Percentiles rank a stretch among this genome's conserved stretches.
Evolutionary conservation across 1,140 invertebrate genomes (phyloP).

Genomic region (Acromyrmex charruanus): DNA sequence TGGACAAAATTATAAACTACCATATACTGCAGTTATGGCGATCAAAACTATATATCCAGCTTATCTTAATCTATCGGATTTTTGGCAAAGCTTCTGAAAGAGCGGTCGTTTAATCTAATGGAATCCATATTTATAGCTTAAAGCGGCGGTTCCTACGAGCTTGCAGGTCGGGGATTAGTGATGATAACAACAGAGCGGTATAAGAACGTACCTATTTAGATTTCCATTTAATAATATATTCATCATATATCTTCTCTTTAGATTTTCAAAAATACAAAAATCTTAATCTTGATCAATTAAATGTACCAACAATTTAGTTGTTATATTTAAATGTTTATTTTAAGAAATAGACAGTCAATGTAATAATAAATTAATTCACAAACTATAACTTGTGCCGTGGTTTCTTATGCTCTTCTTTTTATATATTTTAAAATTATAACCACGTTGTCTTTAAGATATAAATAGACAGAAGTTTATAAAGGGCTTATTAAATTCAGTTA

Average conservation of each 20-base stretch:
- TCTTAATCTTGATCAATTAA: slow-evolving; percentile 8
- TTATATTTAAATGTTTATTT: slow-evolving; percentile 7
- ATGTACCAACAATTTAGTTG: not conserved
- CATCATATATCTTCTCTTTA: not conserved
- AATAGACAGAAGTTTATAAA: not conserved
- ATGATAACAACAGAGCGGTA: slow-evolving; percentile 32
- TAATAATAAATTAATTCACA: too few relatives aligned
- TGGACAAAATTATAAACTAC: slow-evolving; percentile 26
- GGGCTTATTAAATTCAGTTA: slow-evolving; percentile 1
- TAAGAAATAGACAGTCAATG: not conserved
- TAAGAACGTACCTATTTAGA: slow-evolving; percentile 7
- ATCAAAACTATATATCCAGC: slow-evolving; percentile 28
- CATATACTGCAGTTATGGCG: not conserved
- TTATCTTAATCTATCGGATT: slow-evolving; percentile 49
- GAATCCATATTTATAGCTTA: slow-evolving; percentile 58
- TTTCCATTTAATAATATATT: slow-evolving; percentile 40
- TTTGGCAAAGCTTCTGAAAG: slow-evolving; percentile 22
- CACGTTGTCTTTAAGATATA: not conserved
- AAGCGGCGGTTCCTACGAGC: slow-evolving; percentile 34
- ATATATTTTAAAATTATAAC: too few relatives aligned
- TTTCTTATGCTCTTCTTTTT: too few relatives aligned
- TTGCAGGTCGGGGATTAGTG: slow-evolving; percentile 41
- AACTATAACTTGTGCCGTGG: too few relatives aligned
- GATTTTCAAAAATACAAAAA: slow-evolving; percentile 3
- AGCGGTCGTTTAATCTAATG: slow-evolving; percentile 48